A percentile compares a stretch with the other conserved stretches of the same genome.
Conservation (phyloP, 2,113 vertebrate genomes). For the Plotosus lineatus region DNA sequence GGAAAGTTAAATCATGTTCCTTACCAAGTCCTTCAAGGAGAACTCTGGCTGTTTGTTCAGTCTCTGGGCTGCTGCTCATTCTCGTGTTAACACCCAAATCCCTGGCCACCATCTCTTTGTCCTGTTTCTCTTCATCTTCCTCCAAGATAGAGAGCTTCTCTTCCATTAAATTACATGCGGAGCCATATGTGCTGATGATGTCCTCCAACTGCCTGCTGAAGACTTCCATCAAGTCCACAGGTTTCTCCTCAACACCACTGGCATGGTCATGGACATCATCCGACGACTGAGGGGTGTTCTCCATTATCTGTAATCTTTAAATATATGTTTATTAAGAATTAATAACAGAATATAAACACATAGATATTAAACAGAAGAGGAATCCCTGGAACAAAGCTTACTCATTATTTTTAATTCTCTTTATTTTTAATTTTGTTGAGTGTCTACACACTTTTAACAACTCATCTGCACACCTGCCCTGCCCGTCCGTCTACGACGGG, state of each 20-base stretch:
- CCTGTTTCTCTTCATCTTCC: slow-evolving; percentile 54
- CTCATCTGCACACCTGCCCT: too few relatives aligned
- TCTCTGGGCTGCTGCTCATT: slow-evolving; percentile 61
- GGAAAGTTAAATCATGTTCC: neutral
- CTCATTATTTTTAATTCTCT: too few relatives aligned
- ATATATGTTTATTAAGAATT: too few relatives aligned
- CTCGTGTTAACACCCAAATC: slow-evolving; percentile 61
- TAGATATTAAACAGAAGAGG: too few relatives aligned
- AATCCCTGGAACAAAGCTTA: too few relatives aligned
- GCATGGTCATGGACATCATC: slow-evolving; percentile 46
- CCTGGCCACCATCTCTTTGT: slow-evolving; percentile 60
- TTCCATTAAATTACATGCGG: slow-evolving; percentile 58
- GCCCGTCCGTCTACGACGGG: too few relatives aligned
- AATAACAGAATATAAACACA: too few relatives aligned
- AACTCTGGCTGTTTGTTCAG: slow-evolving; percentile 77
- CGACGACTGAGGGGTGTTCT: slow-evolving; percentile 58
- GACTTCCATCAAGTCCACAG: slow-evolving; percentile 74
- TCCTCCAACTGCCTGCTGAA: slow-evolving; percentile 82
- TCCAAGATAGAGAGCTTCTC: slow-evolving; percentile 53
- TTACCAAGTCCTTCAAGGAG: slow-evolving; percentile 79
- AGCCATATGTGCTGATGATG: slow-evolving; percentile 82
- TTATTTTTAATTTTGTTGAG: too few relatives aligned
- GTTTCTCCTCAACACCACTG: slow-evolving; percentile 48
- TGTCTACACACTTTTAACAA: too few relatives aligned
- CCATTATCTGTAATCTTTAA: slow-evolving; percentile 77